Base-by-base conservation (phyloP, 2,888 invertebrate genomes). In the Dioctria linearis region DNA sequence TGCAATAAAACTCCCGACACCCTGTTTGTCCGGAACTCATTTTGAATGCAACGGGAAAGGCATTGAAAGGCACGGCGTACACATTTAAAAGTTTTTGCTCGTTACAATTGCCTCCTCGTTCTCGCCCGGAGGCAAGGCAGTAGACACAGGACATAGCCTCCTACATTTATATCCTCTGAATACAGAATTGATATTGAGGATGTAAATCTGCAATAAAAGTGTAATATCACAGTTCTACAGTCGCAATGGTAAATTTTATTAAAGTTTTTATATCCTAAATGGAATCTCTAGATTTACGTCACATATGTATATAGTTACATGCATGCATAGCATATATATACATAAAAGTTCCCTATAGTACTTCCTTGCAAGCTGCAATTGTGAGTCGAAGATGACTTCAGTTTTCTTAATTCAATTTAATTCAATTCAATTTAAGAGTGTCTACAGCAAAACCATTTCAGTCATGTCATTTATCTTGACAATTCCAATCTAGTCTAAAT, bases 1-100 rank as follows among this genome's bases (percentile, higher is more conserved):
- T 73, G 73, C 73, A 73, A 73, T 73, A 73, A 42, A 73, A 73
- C 57, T 73, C 73, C 59, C 51, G 73, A 25, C 57, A 43, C 59
- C 57, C 73, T 73, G 73, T 73, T 73, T 73, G 73, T 73, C 73
- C 73, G 73, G 73, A 73, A 73, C 73, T 73, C 73, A 73, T 73
- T 73, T 25, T 57, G 73, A 73, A 73, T 73, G 73, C 73, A 73
- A 73, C 39, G 57, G 59, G 57, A 73, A 57, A 9, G 57, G 51
- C 73, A 73, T 73, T 73, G 57, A 73, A 25, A 59, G 73, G 73
- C 73, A 73, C 73, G 73, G 42, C 57, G 25, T 57, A 51, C 73
- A 73, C 59, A 73, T 73, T 73, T 73, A 73, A 73, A 73, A 69
- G 46, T 69, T 69, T 69, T 61, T 69, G 69, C 51, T 46, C 51